Conservation (phyloP, 1,140 invertebrate species). For the Ceratitis capitata region DNA sequence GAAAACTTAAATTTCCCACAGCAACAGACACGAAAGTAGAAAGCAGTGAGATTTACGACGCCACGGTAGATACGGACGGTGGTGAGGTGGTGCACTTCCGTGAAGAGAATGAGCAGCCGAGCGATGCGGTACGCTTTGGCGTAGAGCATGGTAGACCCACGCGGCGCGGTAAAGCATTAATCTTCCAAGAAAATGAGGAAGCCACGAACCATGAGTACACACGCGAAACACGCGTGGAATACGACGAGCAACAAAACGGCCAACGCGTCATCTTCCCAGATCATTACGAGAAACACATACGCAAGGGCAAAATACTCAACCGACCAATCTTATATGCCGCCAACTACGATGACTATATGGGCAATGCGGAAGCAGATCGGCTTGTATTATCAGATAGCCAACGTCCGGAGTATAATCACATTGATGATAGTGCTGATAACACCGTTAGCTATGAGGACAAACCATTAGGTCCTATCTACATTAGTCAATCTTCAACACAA, state of each 20-base stretch:
- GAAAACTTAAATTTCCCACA: conserved; percentile 56
- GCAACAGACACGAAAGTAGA: not conserved
- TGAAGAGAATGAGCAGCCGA: not conserved
- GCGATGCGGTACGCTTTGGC: too few species aligned
- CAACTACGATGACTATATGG: conserved; percentile 49
- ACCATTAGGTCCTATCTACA: not conserved
- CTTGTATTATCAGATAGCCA: conserved; percentile 47
- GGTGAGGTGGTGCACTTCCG: not conserved
- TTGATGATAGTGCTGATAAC: not conserved
- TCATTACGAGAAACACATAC: conserved; percentile 55
- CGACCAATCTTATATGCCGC: conserved; percentile 54
- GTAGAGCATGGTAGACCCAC: not conserved
- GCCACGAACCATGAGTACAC: not conserved
- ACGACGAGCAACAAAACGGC: conserved; percentile 49
- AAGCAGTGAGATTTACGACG: not conserved
- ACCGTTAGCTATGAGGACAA: not conserved
- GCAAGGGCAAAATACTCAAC: conserved; percentile 55
- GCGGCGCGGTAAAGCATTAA: not conserved
- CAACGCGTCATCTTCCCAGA: conserved; percentile 53
- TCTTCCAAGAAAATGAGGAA: not conserved
- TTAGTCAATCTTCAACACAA: not conserved
- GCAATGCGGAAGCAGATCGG: conserved; percentile 50
- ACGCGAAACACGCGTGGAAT: not conserved
- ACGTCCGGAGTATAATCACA: not conserved
- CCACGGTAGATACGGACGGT: not conserved